Conservation (phyloP, 2,113 vertebrate species). For the Neotragus moschatus region DNA sequence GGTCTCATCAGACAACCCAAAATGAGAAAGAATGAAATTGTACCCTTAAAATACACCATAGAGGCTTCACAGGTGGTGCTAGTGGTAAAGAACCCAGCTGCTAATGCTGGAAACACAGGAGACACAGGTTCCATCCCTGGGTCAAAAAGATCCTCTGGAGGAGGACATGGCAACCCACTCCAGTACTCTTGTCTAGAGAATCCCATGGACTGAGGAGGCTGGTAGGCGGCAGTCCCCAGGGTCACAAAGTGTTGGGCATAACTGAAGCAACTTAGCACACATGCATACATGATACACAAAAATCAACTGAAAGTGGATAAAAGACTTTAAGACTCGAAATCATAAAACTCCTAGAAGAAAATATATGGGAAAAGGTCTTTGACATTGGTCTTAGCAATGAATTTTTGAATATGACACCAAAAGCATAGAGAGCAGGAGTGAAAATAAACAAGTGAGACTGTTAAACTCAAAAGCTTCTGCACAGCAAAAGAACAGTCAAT, state of each 20-base stretch:
- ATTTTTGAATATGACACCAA: not conserved
- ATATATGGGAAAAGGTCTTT: not conserved
- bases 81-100: not conserved
- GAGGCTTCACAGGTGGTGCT: not conserved
- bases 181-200: not conserved
- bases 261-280: not conserved
- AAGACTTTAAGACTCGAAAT: not conserved
- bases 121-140: not conserved
- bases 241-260: not conserved
- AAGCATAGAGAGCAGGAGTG: not conserved
- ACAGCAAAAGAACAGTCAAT: not conserved
- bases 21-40: not conserved
- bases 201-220: not conserved
- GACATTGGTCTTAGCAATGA: not conserved
- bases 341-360: not conserved
- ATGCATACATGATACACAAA: not conserved
- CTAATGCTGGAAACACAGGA: not conserved
- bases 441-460: not conserved
- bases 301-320: not conserved
- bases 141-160: not conserved
- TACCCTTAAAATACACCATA: not conserved
- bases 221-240: not conserved
- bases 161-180: not conserved
- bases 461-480: not conserved
- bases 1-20: not conserved